Conservation (phyloP, 37 sponge, comb jelly and placozoan species). For the Amphimedon queenslandica region DNA sequence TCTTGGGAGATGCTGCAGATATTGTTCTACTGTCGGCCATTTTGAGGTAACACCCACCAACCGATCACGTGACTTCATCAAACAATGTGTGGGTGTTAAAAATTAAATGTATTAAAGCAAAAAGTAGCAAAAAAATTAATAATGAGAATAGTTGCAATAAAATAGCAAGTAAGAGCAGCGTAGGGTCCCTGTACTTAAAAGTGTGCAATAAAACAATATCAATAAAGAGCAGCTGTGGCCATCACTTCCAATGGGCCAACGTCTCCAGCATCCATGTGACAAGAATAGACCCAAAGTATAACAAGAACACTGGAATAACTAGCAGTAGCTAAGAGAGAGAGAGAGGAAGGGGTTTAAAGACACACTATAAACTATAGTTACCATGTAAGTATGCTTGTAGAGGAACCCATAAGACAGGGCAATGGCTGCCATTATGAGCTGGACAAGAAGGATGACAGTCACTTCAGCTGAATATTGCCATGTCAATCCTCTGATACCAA, state of each 20-base stretch:
- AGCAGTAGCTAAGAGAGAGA: conserved; percentile 38
- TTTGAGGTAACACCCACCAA: too few species aligned
- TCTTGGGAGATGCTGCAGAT: background rate
- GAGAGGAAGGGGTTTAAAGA: background rate
- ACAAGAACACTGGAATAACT: conserved; percentile 47
- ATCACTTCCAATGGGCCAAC: conserved; percentile 53
- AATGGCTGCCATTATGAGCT: conserved; percentile 65
- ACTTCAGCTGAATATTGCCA: conserved; percentile 94
- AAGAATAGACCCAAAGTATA: conserved; percentile 68
- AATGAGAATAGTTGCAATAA: too few species aligned
- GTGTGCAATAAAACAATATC: background rate
- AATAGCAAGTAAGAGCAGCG: too few species aligned
- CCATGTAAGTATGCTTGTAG: conserved; percentile 66
- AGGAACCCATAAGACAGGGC: conserved; percentile 55
- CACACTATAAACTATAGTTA: conserved; percentile 13
- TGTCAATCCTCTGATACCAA: conserved; percentile 60
- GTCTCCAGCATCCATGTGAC: conserved; percentile 51
- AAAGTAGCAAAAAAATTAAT: background rate
- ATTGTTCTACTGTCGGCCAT: background rate
- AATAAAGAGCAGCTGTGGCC: background rate
- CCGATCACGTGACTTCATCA: background rate
- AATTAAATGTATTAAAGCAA: background rate
- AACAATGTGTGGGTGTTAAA: background rate
- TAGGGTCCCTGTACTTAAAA: too few species aligned
- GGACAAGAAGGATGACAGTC: conserved; percentile 75